A percentile compares a stretch with the other conserved stretches of the same genome.
These are phyloP conservation scores for Hippoglossus hippoglossus DNA, from an alignment of 2,797 vertebrate species.

Conservation along the genomic window DNA sequence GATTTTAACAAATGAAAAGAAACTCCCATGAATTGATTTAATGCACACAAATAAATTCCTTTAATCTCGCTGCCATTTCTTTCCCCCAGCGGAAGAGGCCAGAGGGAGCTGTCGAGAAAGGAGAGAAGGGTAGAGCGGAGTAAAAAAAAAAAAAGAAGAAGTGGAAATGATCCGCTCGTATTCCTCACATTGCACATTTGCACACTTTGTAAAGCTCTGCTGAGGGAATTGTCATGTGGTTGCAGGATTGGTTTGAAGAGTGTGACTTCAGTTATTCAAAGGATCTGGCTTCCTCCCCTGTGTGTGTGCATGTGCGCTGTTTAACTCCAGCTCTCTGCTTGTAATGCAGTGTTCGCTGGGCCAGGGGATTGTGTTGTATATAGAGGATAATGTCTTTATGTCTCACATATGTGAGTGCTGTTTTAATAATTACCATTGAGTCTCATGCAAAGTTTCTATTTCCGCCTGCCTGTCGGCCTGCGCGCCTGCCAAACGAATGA, in stretches of 20 bases:
- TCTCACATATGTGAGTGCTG: constrained; percentile 31
- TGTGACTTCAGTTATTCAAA: constrained; percentile 51
- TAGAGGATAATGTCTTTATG: constrained; percentile 33
- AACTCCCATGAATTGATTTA: constrained; percentile 75
- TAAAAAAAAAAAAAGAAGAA: constrained; percentile 6
- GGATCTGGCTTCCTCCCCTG: constrained; percentile 29
- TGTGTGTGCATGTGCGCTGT: constrained; percentile 5
- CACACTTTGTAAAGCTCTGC: constrained; percentile 54
- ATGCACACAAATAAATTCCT: constrained; percentile 78
- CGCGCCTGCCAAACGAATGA: not conserved
- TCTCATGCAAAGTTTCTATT: constrained; percentile 8
- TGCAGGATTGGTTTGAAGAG: constrained; percentile 44
- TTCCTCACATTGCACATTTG: constrained; percentile 52
- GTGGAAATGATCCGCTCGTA: constrained; percentile 50
- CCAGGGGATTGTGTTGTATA: constrained; percentile 20
- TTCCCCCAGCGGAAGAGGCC: constrained; percentile 61
- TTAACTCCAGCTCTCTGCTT: constrained; percentile 23
- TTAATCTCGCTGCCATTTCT: constrained; percentile 79
- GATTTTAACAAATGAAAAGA: constrained; percentile 71
- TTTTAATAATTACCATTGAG: constrained; percentile 34
- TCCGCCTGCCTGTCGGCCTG: not conserved
- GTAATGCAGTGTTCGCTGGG: constrained; percentile 27
- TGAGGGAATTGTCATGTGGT: constrained; percentile 63
- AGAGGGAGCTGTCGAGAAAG: constrained; percentile 62
- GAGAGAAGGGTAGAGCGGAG: constrained; percentile 36